Percentiles rank a stretch among this genome's conserved stretches.
Conservation (phyloP, 2,113 vertebrate genomes). For the Chaetops frenatus region DNA sequence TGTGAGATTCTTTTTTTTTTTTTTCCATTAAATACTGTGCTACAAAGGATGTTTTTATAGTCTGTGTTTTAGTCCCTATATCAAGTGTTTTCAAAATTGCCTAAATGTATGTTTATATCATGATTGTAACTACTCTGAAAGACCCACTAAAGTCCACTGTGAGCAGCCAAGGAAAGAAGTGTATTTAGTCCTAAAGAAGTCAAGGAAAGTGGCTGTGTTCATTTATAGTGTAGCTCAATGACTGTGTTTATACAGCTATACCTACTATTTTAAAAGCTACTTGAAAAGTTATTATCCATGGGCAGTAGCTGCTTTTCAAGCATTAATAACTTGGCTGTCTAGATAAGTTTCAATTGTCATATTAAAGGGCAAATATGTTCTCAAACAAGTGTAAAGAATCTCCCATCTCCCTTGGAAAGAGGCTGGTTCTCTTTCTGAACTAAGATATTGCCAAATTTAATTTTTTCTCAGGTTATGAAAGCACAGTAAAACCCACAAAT, state of each 20-base stretch:
- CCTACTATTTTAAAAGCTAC: constrained; percentile 53
- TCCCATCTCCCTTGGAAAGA: background rate
- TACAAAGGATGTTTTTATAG: constrained; percentile 50
- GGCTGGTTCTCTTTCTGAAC: background rate
- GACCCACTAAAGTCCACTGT: constrained; percentile 23
- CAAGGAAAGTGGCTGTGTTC: constrained; percentile 58
- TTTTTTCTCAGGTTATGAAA: constrained; percentile 19
- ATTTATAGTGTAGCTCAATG: constrained; percentile 58
- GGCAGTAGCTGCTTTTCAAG: constrained; percentile 57
- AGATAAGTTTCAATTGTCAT: constrained; percentile 65
- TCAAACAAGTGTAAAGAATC: constrained; percentile 21
- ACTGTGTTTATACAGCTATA: constrained; percentile 61
- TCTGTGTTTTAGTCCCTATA: constrained; percentile 47
- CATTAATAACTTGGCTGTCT: constrained; percentile 59
- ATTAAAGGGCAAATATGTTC: constrained; percentile 46
- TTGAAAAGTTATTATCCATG: constrained; percentile 59
- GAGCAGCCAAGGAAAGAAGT: constrained; percentile 61
- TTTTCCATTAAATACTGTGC: constrained; percentile 6
- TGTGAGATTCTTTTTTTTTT: background rate
- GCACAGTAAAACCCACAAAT: background rate
- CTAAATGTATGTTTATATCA: constrained; percentile 28
- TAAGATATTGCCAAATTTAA: background rate
- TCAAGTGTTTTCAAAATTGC: constrained; percentile 51
- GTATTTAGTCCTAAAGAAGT: constrained; percentile 45
- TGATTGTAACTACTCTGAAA: constrained; percentile 40